Evolutionary conservation across 2,888 invertebrate species (phyloP), one percentile per base, ranked within the genome.

Genomic region (Drosophila tripunctata): DNA sequence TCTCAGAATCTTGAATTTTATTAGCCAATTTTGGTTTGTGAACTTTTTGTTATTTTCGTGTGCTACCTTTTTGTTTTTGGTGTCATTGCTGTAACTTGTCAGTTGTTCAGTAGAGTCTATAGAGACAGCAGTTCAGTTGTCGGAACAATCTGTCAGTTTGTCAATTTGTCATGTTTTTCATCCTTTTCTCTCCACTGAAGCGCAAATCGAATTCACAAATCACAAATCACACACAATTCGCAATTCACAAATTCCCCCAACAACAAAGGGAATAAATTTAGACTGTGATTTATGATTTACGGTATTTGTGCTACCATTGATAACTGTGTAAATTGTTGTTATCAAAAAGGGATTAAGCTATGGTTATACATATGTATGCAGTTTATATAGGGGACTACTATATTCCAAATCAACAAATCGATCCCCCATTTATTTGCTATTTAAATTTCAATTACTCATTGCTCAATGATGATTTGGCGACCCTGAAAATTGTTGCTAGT

Each of bases 381-480:
- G n/a, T 10, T 6, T 10, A 5, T 12, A n/a, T 12, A 24, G 24
- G 24, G 24, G 48, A 17, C 36, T n/a, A n/a, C n/a, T n/a, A n/a
- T n/a, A n/a, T n/a, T n/a, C n/a, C n/a, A 17, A 17, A 3, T n/a
- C 48, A 50, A 27, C 36, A 35, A 36, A 12, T 17, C 36, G 48
- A 50, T 36, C 12, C 44, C 48, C 14, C 67, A 70, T 83, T 83
- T 73, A 67, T 80, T 66, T 67, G 66, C 64, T 66, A 84, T 84
- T 81, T 81, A 84, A 75, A 84, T 76, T 81, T 84, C 81, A 81
- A 84, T 81, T 81, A 81, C 78, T 71, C 69, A 47, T 24, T 17
- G 5, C n/a, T 19, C 12, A 3, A 7, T 8, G 3, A 31, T 17
- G 14, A 8, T 10, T 5, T 19, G 6, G 12, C 12, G 61, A 54